A percentile compares a stretch with the other conserved stretches of the same genome.
Conservation (phyloP, 2,888 invertebrate species). For the Tillus elongatus region DNA sequence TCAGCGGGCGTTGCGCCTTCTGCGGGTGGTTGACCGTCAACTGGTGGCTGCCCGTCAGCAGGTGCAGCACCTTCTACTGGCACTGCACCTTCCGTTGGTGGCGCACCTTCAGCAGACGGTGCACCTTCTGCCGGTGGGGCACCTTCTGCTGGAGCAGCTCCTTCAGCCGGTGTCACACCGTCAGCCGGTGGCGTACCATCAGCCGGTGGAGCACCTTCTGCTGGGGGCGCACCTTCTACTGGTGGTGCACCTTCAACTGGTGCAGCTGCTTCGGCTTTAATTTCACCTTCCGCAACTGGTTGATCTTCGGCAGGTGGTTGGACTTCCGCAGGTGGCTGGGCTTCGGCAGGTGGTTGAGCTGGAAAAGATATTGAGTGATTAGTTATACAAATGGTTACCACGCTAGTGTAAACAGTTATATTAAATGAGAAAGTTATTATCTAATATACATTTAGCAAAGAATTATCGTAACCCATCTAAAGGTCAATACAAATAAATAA, state of each 20-base stretch:
- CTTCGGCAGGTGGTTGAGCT: slow-evolving; percentile 5
- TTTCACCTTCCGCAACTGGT: slow-evolving; percentile 30
- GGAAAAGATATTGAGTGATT: too few species aligned
- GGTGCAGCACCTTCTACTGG: slow-evolving; percentile 34
- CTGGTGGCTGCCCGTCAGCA: slow-evolving; percentile 22
- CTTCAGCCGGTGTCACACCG: slow-evolving; percentile 31
- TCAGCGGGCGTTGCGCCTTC: slow-evolving; percentile 32
- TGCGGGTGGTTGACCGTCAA: slow-evolving; percentile 32
- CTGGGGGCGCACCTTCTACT: slow-evolving; percentile 24
- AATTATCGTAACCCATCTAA: too few species aligned
- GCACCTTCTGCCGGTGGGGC: slow-evolving; percentile 31
- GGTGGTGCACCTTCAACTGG: slow-evolving; percentile 30
- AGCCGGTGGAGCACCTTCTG: slow-evolving; percentile 25
- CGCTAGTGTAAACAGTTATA: too few species aligned
- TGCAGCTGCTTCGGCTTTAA: slow-evolving; percentile 30
- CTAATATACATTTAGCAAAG: too few species aligned
- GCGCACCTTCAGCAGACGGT: slow-evolving; percentile 31
- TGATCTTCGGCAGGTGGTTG: slow-evolving; percentile 26
- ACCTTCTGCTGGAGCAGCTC: slow-evolving; percentile 30
- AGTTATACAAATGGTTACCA: too few species aligned
- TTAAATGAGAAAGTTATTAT: too few species aligned
- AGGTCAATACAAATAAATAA: too few species aligned
- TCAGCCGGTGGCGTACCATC: slow-evolving; percentile 33
- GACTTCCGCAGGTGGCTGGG: slow-evolving; percentile 31
- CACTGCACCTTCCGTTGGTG: slow-evolving; percentile 32